Base-by-base conservation (phyloP, 2,888 invertebrate species). In the Panzeria rudis region DNA sequence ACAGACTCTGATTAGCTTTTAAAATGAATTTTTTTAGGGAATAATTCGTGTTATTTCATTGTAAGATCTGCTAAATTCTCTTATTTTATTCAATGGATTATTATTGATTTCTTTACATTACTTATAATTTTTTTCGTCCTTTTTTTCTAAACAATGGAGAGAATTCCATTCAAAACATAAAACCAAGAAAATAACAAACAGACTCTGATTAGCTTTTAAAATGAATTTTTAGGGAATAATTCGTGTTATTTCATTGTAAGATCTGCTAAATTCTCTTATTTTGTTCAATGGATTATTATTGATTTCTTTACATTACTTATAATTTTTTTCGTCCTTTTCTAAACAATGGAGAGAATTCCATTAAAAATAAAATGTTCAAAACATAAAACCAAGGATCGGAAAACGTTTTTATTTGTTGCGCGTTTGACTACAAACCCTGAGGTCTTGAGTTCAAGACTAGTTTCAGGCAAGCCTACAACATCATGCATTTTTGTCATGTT, bases 111-210 rank as follows among this genome's bases (percentile, higher is more conserved):
- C 11, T 75, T 13, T 59, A 20, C 9, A 23, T 38, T 62, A 15
- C 35, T 71, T 35, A 23, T 11, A 15, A 23, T 62, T 64, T 44
- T 52, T 35, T 4, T 50, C 73, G 25, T 38, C 47, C 11, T 50
- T 44, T 17, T 41, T 52, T 54, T 75, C 29, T 61, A 25, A 52
- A 83, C n/a, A 82, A 84, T 86, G 83, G 81, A 85, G 25, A 64
- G 15, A 78, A 80, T 47, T 84, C 82, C 83, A 87, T 86, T 82
- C 2, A 41, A 82, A 82, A 82, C 71, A 82, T 69, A 52, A 77
- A 61, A 59, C 5, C 23, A 52, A 68, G 13, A 23, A 23, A 17
- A 13, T 35, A 50, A 61, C 9, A 61, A 17, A 72, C 72, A 41
- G 44, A 44, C 2, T 7, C 3, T 79, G 54, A 38, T 7, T 64